Evolutionary conservation across 2,888 invertebrate genomes (phyloP).

Genomic region (Lepidocyrtinus sp.): DNA sequence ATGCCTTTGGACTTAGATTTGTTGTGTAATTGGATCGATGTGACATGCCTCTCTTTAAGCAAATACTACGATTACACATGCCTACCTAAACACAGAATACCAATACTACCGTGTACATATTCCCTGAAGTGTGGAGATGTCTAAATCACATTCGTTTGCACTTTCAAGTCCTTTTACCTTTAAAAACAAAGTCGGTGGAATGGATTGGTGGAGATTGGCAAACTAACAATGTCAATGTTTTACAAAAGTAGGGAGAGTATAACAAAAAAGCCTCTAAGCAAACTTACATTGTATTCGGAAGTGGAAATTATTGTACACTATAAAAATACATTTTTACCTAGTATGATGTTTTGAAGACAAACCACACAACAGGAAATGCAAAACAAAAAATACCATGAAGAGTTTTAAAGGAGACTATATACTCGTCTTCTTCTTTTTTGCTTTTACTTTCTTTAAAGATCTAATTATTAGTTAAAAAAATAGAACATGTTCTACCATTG

Average conservation of each 20-base stretch:
- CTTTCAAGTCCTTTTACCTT: conserved; percentile 5
- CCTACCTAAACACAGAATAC: conserved; percentile 10
- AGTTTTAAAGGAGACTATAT: background rate
- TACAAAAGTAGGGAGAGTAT: background rate
- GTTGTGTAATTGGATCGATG: conserved; percentile 50
- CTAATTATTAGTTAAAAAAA: background rate
- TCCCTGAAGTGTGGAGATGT: conserved; percentile 14
- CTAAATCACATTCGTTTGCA: conserved; percentile 25
- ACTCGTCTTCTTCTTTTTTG: conserved; percentile 5
- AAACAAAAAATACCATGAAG: conserved; percentile 7
- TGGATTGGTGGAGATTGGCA: conserved; percentile 3
- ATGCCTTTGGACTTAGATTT: conserved; percentile 40
- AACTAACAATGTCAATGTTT: conserved; percentile 9
- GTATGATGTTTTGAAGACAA: background rate
- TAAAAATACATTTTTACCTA: conserved; percentile 1
- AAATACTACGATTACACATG: conserved; percentile 26
- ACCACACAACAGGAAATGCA: background rate
- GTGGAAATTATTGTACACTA: background rate
- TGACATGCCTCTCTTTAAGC: conserved; percentile 31
- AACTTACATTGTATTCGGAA: background rate
- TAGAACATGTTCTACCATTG: background rate
- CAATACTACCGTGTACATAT: conserved; percentile 12
- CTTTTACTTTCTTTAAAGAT: background rate
- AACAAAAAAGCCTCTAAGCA: conserved; percentile 2
- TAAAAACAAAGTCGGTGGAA: background rate